Evolutionary conservation across 2,888 invertebrate genomes (phyloP), one percentile per base, ranked within the genome.

Genomic region (Muscina levida): DNA sequence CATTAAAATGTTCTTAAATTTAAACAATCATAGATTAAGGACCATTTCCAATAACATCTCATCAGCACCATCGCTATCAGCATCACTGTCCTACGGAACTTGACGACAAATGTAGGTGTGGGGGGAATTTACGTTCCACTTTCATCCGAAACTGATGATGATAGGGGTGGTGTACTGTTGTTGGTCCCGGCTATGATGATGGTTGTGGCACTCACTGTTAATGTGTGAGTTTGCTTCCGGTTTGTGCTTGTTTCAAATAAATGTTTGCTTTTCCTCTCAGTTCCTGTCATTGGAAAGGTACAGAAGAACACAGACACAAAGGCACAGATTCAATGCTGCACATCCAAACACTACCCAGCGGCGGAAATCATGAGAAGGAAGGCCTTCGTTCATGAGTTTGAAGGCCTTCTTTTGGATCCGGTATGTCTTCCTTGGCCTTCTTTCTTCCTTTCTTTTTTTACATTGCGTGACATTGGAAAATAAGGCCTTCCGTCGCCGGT

Each of bases 211-310:
- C 19, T 13, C 39, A 3, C 31, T 31, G 31, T 31, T 31, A 22
- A 22, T 53, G 68, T 56, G 19, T 62, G 53, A 71, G 77, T 59
- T 77, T 62, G 44, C 71, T 77, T 81, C 77, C 77, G 67, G 73
- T 67, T 77, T 71, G 67, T 81, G 71, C 74, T 81, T 73, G 70
- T 73, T 80, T 77, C 59, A 74, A 74, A 77, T 81, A 77, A 77
- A 81, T 81, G 73, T 81, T 81, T 81, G 44, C 70, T 74, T 72
- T 81, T 72, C 48, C 71, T 57, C 71, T 77, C 39, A 15, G 62
- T 73, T 77, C 57, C 53, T 42, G 70, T 11, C 56, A 56, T 26
- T 3, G 24, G 26, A 72, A 56, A 72, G 70, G 71, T 67, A 51
- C 15, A 19, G 51, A 39, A 62, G 1, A 31, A 48, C 42, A 57